These are phyloP conservation scores for Parapsyche elsis DNA, from an alignment of 1,140 invertebrate genomes.

Conservation along the genomic window DNA sequence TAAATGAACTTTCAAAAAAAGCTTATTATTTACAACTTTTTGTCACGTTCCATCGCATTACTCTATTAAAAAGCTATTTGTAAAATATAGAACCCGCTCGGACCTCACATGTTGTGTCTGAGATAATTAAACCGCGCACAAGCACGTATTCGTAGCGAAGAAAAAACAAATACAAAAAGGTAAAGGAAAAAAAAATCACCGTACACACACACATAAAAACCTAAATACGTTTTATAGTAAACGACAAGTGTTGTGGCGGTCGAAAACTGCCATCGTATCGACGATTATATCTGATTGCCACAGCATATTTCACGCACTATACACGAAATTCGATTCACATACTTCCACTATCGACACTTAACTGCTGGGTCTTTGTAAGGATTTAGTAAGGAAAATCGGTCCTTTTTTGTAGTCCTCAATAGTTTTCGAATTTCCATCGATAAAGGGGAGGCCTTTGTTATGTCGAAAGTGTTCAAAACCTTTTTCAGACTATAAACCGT, in stretches of 20 bases:
- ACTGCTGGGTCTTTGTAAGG: slow-evolving; percentile 23
- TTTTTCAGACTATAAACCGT: slow-evolving; percentile 36
- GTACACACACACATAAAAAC: background rate
- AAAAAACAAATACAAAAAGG: background rate
- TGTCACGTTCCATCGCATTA: slow-evolving; percentile 8
- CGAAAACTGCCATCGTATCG: too few species aligned
- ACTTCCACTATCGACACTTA: slow-evolving; percentile 1
- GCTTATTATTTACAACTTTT: slow-evolving; percentile 6
- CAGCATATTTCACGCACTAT: background rate
- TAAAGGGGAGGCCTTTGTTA: slow-evolving; percentile 15
- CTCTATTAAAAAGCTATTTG: slow-evolving; percentile 32
- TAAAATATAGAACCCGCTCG: slow-evolving; percentile 6
- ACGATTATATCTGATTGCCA: background rate
- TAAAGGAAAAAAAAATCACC: background rate
- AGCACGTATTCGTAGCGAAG: background rate
- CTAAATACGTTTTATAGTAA: background rate
- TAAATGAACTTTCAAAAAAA: slow-evolving; percentile 26
- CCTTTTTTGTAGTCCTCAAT: slow-evolving; percentile 37
- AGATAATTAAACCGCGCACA: slow-evolving; percentile 27
- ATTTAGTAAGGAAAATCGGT: slow-evolving; percentile 41
- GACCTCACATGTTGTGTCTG: slow-evolving; percentile 28
- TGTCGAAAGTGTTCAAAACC: slow-evolving; percentile 19
- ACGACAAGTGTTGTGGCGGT: background rate
- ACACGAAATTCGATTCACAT: background rate
- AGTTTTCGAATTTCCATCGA: slow-evolving; percentile 44